Conservation (phyloP, 1,140 invertebrate species). For the Habropoda laboriosa region DNA sequence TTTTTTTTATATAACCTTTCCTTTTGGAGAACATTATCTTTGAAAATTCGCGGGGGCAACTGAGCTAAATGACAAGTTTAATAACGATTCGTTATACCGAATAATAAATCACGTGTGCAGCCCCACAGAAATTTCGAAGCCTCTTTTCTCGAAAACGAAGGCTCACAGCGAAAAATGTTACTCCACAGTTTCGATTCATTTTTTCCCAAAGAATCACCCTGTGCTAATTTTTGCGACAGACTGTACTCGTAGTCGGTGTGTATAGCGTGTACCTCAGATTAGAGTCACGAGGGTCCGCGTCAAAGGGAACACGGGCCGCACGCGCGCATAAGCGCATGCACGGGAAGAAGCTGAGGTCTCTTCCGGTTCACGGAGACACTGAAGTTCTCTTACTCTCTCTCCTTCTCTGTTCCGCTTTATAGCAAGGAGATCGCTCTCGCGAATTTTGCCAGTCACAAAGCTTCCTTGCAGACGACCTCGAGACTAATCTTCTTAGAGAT, state of each 20-base stretch:
- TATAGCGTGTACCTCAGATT: constrained; percentile 6
- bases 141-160: no score
- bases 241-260: not conserved
- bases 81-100: no score
- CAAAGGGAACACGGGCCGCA: constrained; percentile 33
- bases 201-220: no score
- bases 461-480: constrained; percentile 9
- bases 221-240: no score
- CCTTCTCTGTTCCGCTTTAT: not conserved
- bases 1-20: no score
- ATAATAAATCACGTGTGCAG: no score
- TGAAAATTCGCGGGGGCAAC: no score
- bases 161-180: no score
- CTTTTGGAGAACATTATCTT: no score
- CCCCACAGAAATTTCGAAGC: no score
- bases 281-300: constrained; percentile 9
- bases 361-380: not conserved
- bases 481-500: constrained; percentile 23
- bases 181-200: no score
- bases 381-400: constrained; percentile 26
- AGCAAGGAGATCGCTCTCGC: constrained; percentile 15
- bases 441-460: constrained; percentile 11
- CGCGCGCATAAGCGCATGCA: constrained; percentile 8
- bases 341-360: constrained; percentile 14
- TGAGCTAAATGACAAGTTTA: no score